phyloP scores from a whole-genome alignment of 2,888 invertebrate species.

The Brachyptera risi region DNA sequence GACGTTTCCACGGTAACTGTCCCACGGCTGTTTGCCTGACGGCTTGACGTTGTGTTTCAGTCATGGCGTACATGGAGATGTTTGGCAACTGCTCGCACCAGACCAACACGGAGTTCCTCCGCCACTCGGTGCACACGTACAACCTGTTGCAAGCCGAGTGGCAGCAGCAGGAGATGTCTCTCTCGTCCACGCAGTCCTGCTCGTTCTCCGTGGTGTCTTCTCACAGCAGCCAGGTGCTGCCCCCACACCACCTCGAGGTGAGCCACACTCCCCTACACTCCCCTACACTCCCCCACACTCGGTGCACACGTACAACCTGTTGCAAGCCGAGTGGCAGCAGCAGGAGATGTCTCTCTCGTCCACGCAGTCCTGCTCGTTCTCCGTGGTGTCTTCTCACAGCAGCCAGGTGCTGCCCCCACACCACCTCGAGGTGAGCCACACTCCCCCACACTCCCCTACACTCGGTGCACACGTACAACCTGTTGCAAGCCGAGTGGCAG shows the following conservation, averaged over 20 bases:
- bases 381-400: constrained; percentile 34
- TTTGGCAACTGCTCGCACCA: constrained; percentile 82
- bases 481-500: constrained; percentile 51
- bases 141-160: constrained; percentile 55
- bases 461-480: constrained; percentile 74
- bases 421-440: no score
- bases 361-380: constrained; percentile 53
- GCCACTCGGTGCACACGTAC: constrained; percentile 83
- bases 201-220: constrained; percentile 41
- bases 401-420: constrained; percentile 20
- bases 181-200: constrained; percentile 56
- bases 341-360: constrained; percentile 46
- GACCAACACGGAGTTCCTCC: constrained; percentile 67
- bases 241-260: no score
- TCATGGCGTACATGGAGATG: constrained; percentile 96
- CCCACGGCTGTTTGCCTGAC: no score
- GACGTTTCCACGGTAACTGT: no score
- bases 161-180: constrained; percentile 40
- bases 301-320: constrained; percentile 70
- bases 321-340: constrained; percentile 50
- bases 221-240: constrained; percentile 23
- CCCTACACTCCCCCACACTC: constrained; percentile 88
- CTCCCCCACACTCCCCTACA: no score
- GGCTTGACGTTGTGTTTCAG: constrained; percentile 53
- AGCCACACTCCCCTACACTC: no score